Evolutionary conservation across 2,113 vertebrate genomes (phyloP), one percentile per base, ranked within the genome.

Genomic region (Andinoacara biseriatus): DNA sequence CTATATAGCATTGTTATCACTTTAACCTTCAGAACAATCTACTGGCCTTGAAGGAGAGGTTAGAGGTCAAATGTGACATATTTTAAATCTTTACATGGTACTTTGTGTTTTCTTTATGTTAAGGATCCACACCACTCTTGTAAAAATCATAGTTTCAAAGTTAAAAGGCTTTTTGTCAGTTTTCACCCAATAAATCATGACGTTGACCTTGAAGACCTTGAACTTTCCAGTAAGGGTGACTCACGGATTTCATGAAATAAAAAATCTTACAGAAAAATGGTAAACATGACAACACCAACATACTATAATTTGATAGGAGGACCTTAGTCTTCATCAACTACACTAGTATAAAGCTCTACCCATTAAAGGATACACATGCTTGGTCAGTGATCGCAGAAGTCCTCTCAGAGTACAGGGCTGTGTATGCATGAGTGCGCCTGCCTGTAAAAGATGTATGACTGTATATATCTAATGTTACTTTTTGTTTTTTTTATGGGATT

Each of bases 401-500:
- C 8, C 11, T 24, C 7, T 18, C 5, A n/a, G 24, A 14, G 3
- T 62, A 38, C 10, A 43, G 76, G 24, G 57, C 43, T 84, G 59
- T 78, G 61, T 20, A 46, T 76, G n/a, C 29, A 56, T 54, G 31
- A 65, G 9, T 80, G 69, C 69, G 11, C 15, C 10, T 59, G 9
- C 61, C 60, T 83, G 22, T 65, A 57, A 54, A 75, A 81, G 76
- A 92, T 91, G 87, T 61, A 4, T 79, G 26, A 77, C 63, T 62
- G 35, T 40, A 40, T 74, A 5, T 43, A 6, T 62, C 3, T 60
- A 35, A 82, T 93, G 67, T 75, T 82, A 56, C 54, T 90, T 49
- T 76, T 91, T 76, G 18, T 84, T 59, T 11, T 93, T 54, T 40
- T 89, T 17, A n/a, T 84, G 31, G 74, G 82, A 60, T 67, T 56